Evolutionary conservation across 2,888 invertebrate genomes (phyloP).

Genomic region (Mesorhabditis belari): DNA sequence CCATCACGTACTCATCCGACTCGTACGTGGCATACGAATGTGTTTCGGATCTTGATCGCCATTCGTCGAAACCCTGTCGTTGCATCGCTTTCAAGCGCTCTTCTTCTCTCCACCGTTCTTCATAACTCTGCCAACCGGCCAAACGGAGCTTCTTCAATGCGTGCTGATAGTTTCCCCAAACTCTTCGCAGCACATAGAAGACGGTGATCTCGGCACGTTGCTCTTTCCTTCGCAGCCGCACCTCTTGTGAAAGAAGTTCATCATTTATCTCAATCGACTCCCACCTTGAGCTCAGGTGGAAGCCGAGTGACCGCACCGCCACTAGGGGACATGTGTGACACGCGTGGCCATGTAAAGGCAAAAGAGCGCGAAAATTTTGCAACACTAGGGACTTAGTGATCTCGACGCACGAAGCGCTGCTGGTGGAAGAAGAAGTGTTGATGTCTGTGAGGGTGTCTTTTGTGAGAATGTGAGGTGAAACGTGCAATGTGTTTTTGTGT

Average conservation of each 20-base stretch:
- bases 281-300: conserved; percentile 9
- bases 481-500: not conserved
- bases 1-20: not conserved
- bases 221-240: not conserved
- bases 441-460: not conserved
- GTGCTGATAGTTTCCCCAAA: conserved; percentile 22
- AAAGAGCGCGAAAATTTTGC: conserved; percentile 9
- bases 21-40: not conserved
- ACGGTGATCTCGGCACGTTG: conserved; percentile 17
- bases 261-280: not conserved
- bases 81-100: not conserved
- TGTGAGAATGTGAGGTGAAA: not conserved
- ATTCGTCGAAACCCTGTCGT: not conserved
- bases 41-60: not conserved
- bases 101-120: too few species aligned
- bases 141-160: conserved; percentile 13
- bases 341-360: conserved; percentile 9
- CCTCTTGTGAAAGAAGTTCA: not conserved
- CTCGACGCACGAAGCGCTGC: not conserved
- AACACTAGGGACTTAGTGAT: not conserved
- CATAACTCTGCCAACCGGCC: too few species aligned
- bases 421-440: too few species aligned
- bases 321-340: conserved; percentile 1
- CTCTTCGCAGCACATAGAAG: conserved; percentile 18
- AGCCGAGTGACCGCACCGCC: conserved; percentile 7